Evolutionary conservation across 1,140 invertebrate species (phyloP).

Genomic region (Diachasmimorpha longicaudata): DNA sequence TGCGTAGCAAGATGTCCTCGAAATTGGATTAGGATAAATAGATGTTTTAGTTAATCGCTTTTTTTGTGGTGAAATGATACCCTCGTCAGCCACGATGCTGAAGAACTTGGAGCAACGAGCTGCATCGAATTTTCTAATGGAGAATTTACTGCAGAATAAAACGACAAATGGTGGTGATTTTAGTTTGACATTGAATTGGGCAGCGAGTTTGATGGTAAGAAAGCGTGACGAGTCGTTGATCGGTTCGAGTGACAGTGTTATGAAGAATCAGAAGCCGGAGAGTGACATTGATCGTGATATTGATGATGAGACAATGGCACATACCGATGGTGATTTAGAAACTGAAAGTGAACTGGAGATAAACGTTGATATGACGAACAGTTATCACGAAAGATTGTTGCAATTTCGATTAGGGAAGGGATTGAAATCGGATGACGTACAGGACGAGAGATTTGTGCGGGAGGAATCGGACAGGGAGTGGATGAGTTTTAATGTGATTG

Average conservation of each 20-base stretch:
- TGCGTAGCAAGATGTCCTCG: no score
- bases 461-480: constrained; percentile 6
- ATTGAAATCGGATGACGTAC: not conserved
- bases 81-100: constrained; percentile 58
- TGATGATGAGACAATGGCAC: constrained; percentile 9
- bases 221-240: constrained; percentile 50
- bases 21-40: no score
- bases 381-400: not conserved
- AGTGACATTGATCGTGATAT: not conserved
- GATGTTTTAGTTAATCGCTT: no score
- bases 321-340: constrained; percentile 17
- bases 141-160: constrained; percentile 64
- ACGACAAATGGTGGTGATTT: constrained; percentile 48
- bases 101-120: constrained; percentile 59
- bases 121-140: constrained; percentile 64
- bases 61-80: constrained; percentile 48
- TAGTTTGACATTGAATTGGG: constrained; percentile 57
- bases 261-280: constrained; percentile 5
- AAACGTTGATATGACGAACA: constrained; percentile 7
- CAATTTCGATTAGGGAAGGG: not conserved
- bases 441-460: not conserved
- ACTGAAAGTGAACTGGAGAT: constrained; percentile 22
- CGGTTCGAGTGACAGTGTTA: not conserved
- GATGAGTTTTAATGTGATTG: not conserved
- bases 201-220: constrained; percentile 52